phyloP scores from a whole-genome alignment of 2,113 vertebrate species.

The Grantiella picta region DNA sequence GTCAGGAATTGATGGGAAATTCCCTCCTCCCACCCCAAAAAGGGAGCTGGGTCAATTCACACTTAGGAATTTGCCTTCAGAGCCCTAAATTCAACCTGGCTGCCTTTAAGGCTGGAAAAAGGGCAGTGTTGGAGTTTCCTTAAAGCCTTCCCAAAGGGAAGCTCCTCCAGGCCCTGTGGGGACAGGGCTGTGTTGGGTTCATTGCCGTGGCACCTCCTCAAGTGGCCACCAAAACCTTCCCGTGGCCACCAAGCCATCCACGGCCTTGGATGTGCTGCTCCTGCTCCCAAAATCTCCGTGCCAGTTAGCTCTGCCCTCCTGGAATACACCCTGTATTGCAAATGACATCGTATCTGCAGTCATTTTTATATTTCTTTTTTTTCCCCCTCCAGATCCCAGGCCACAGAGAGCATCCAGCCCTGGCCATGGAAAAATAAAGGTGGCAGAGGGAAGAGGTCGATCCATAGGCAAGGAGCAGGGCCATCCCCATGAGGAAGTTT shows the following conservation, averaged over 20 bases:
- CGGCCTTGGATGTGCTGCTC: accelerated
- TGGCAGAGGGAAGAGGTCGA: not conserved
- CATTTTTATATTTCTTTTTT: not conserved
- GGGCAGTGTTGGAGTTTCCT: not conserved
- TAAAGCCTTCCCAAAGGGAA: not conserved
- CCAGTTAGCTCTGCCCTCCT: not conserved
- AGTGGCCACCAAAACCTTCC: not conserved
- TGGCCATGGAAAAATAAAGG: not conserved
- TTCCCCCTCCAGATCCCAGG: not conserved
- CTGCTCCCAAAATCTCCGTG: not conserved
- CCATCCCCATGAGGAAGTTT: accelerated
- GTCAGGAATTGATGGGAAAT: not conserved
- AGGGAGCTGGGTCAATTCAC: accelerated
- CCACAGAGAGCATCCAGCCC: accelerated
- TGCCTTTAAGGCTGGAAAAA: not conserved
- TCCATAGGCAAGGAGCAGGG: not conserved
- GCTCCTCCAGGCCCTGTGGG: not conserved
- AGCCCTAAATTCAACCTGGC: not conserved
- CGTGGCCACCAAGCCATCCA: accelerated
- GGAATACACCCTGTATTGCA: accelerated
- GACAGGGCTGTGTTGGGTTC: not conserved
- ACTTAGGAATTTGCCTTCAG: not conserved
- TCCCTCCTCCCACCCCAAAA: not conserved
- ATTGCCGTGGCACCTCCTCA: not conserved
- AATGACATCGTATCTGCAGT: accelerated